A percentile compares a stretch with the other conserved stretches of the same genome.
phyloP scores from a whole-genome alignment of 2,888 invertebrate genomes.

The Spodoptera exigua region DNA sequence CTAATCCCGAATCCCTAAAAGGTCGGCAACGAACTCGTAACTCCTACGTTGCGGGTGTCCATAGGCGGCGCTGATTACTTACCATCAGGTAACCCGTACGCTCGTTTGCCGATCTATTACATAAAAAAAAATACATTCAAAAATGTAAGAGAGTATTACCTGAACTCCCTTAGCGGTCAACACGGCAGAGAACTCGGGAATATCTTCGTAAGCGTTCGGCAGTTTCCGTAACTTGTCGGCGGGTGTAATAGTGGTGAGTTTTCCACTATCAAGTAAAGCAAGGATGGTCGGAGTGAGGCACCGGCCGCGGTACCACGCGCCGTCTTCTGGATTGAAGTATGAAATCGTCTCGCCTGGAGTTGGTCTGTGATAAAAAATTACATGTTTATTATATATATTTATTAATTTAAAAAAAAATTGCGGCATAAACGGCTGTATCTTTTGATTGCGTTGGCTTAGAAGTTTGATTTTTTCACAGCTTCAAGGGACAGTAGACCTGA shows the following conservation, averaged over 20 bases:
- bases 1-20: too few relatives aligned
- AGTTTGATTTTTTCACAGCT: too few relatives aligned
- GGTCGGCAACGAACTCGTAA: too few relatives aligned
- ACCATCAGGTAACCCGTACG: too few relatives aligned
- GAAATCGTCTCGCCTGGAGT: constrained; percentile 72
- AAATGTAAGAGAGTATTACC: constrained; percentile 46
- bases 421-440: too few relatives aligned
- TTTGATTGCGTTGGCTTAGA: too few relatives aligned
- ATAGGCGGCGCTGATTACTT: too few relatives aligned
- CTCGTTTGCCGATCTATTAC: too few relatives aligned
- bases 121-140: too few relatives aligned
- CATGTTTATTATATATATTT: not conserved
- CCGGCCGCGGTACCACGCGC: constrained; percentile 80
- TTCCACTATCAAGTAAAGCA: constrained; percentile 73
- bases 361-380: constrained; percentile 57
- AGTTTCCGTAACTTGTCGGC: constrained; percentile 57
- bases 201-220: constrained; percentile 55
- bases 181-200: constrained; percentile 77
- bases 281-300: constrained; percentile 59
- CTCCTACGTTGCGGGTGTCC: too few relatives aligned
- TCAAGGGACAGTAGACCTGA: too few relatives aligned
- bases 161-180: constrained; percentile 57
- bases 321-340: constrained; percentile 68
- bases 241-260: constrained; percentile 48
- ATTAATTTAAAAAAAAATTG: too few relatives aligned